Evolutionary conservation across 1,140 invertebrate genomes (phyloP).

Genomic region (Hetaerina americana): DNA sequence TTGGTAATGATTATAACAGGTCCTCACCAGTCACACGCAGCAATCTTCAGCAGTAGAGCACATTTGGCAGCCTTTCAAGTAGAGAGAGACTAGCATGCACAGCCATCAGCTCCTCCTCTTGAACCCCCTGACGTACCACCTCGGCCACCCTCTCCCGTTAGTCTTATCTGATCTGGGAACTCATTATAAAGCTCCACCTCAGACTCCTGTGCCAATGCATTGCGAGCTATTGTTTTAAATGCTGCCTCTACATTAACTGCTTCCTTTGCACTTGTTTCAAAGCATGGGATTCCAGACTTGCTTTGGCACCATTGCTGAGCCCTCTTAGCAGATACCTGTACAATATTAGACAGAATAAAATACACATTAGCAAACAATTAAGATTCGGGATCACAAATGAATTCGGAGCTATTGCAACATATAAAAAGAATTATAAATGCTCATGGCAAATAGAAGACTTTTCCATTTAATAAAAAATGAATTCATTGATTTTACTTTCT

Average conservation of each 20-base stretch:
- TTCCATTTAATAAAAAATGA: not conserved
- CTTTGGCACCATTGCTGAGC: constrained; percentile 97
- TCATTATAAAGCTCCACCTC: constrained; percentile 90
- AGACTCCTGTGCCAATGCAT: constrained; percentile 77
- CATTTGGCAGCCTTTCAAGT: not conserved
- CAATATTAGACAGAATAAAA: constrained; percentile 11
- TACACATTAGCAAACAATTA: not conserved
- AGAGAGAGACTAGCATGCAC: constrained; percentile 57
- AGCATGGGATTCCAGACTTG: constrained; percentile 98
- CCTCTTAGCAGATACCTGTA: constrained; percentile 78
- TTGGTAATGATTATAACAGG: not conserved
- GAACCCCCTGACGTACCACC: constrained; percentile 28
- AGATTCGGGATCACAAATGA: not conserved
- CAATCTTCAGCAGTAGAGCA: not conserved
- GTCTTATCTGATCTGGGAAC: constrained; percentile 91
- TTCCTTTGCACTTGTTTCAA: constrained; percentile 97
- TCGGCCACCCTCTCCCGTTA: constrained; percentile 45
- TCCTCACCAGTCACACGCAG: not conserved
- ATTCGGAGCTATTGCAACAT: not conserved
- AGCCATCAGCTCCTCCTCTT: constrained; percentile 48
- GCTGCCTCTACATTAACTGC: constrained; percentile 96
- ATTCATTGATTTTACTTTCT: too few relatives aligned
- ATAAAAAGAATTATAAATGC: not conserved
- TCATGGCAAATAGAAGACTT: not conserved
- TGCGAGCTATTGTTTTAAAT: constrained; percentile 95